Conservation (phyloP, 2,888 invertebrate species). For the Megalurothrips usitatus region DNA sequence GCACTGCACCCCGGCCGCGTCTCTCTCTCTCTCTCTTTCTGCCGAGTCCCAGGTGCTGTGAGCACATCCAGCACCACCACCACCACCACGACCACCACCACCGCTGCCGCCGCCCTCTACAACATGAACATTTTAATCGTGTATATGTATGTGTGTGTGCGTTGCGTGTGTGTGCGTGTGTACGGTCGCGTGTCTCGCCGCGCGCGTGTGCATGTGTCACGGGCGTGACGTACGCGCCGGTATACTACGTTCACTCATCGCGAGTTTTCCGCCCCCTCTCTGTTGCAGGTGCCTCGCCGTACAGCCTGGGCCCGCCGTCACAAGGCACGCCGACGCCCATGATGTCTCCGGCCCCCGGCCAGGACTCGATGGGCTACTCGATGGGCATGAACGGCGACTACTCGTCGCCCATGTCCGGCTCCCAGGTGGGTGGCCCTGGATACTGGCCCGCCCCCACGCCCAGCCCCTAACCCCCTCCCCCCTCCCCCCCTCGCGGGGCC, state of each 20-base stretch:
- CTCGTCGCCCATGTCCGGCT: constrained; percentile 54
- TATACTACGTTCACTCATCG: too few relatives aligned
- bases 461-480: constrained; percentile 16
- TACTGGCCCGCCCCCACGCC: constrained; percentile 9
- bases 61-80: too few relatives aligned
- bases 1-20: background rate
- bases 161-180: background rate
- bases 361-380: constrained; percentile 89
- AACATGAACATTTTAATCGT: constrained; percentile 17
- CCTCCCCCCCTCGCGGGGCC: background rate
- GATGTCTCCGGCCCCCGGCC: constrained; percentile 89
- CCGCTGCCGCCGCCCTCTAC: constrained; percentile 7
- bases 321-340: constrained; percentile 88
- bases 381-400: constrained; percentile 87
- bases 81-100: too few relatives aligned
- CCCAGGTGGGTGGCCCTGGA: constrained; percentile 43
- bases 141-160: background rate
- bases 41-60: background rate
- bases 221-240: too few relatives aligned
- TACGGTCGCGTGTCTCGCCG: too few relatives aligned
- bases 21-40: background rate
- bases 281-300: constrained; percentile 68
- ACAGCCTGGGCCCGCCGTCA: constrained; percentile 78
- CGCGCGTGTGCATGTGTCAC: too few relatives aligned
- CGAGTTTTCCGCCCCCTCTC: constrained; percentile 27